Evolutionary conservation across 2,797 vertebrate genomes (phyloP), one percentile per base, ranked within the genome.

Genomic region (Rhadinocentrus ornatus): DNA sequence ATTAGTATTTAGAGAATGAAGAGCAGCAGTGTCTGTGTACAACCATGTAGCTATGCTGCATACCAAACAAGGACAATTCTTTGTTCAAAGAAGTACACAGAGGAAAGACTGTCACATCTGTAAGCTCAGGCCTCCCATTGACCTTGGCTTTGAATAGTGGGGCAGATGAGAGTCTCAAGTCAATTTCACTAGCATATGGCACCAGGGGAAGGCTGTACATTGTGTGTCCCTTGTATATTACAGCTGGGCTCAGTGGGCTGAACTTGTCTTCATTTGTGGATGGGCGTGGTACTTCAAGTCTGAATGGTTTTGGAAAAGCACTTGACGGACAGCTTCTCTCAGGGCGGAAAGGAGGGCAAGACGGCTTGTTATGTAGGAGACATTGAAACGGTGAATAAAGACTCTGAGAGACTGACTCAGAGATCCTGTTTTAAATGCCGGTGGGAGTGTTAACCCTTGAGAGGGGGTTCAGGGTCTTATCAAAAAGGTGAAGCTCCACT

Each of bases 401-500:
- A 67, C 57, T 66, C 32, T 26, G 71, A 60, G 37, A 66, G 57
- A 58, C 62, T 31, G 56, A 58, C 58, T 83, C 55, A 31, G 72
- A 69, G 70, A 73, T 10, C 29, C 63, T 56, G 67, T 69, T 82
- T 82, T 69, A 74, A 81, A 77, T 58, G 82, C 80, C 77, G 73
- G 77, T 83, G 86, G 80, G 84, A 82, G 83, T 56, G 70, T 85
- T 78, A 78, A 75, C 73, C 77, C 76, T 41, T 31, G 55, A 62
- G 70, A 61, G 62, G 59, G 56, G 50, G 66, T 29, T 77, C 66
- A 62, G 72, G 63, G 69, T 83, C 81, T 92, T 76, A 88, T 89
- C 87, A 84, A 77, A 84, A 82, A 85, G 83, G 80, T 75, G 69
- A 67, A 83, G 66, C 71, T 81, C 73, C 35, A 55, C 76, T 55